These are phyloP conservation scores for Syngnathus floridae DNA, from an alignment of 2,113 vertebrate species.

Conservation along the genomic window DNA sequence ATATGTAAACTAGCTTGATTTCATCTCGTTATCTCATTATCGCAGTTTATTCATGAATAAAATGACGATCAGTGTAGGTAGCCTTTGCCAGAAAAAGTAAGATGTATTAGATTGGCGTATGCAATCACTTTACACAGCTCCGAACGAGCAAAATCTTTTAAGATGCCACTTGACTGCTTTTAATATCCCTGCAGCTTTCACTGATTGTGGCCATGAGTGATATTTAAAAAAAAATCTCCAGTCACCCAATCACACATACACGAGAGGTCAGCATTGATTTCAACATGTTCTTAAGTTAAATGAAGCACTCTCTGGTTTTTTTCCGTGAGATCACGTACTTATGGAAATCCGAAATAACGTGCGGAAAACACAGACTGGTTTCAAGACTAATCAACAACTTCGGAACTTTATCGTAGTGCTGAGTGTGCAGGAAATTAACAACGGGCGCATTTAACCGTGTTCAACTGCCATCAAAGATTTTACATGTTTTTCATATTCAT, in stretches of 20 bases:
- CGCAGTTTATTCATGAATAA: slow-evolving; percentile 38
- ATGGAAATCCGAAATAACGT: no score
- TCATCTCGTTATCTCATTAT: neutral
- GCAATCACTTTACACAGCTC: slow-evolving; percentile 55
- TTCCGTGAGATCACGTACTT: neutral
- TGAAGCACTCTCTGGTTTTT: slow-evolving; percentile 21
- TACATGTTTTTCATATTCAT: slow-evolving; percentile 6
- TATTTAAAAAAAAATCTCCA: slow-evolving; percentile 61
- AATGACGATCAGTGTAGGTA: slow-evolving; percentile 40
- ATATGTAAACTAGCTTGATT: no score
- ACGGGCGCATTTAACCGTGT: slow-evolving; percentile 9
- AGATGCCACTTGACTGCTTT: slow-evolving; percentile 56
- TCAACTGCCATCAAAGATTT: slow-evolving; percentile 4
- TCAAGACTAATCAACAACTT: slow-evolving; percentile 14
- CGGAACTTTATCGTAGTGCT: slow-evolving; percentile 8
- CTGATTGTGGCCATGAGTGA: slow-evolving; percentile 59
- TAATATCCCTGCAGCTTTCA: slow-evolving; percentile 37
- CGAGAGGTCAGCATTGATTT: slow-evolving; percentile 43
- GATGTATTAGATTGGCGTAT: slow-evolving; percentile 34
- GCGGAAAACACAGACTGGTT: slow-evolving; percentile 15
- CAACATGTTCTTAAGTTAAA: slow-evolving; percentile 27
- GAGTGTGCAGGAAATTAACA: slow-evolving; percentile 22
- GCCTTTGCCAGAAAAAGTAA: slow-evolving; percentile 40
- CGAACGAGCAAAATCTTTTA: slow-evolving; percentile 53
- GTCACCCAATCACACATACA: slow-evolving; percentile 26